Conservation (phyloP, 2,888 invertebrate genomes). For the Molorchus minor region DNA sequence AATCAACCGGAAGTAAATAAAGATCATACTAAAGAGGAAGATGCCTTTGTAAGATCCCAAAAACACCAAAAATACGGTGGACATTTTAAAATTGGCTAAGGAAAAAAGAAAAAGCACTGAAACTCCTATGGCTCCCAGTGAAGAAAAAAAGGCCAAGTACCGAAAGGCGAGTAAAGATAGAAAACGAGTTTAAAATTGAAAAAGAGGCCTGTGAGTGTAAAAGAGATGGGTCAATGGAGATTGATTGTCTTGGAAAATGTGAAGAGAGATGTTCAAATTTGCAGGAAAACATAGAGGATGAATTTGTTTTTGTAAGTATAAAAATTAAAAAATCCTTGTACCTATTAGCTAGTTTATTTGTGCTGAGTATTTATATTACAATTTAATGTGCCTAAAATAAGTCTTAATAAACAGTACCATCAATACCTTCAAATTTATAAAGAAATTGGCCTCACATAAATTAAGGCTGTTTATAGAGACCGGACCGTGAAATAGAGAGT, state of each 20-base stretch:
- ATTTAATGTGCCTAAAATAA: too few species aligned
- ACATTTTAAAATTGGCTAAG: constrained; percentile 48
- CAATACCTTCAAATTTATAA: too few species aligned
- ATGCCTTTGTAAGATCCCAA: constrained; percentile 21
- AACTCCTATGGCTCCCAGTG: constrained; percentile 11
- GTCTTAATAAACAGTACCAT: too few species aligned
- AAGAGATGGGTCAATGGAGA: constrained; percentile 47
- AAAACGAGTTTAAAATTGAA: constrained; percentile 3
- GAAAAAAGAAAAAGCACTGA: constrained; percentile 47
- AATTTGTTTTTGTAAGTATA: constrained; percentile 61
- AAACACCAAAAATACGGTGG: constrained; percentile 41
- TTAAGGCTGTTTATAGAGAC: too few species aligned
- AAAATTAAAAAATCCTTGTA: constrained; percentile 12
- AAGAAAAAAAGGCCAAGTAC: constrained; percentile 38
- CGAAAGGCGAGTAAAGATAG: constrained; percentile 21
- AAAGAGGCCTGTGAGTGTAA: constrained; percentile 18
- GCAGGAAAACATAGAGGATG: constrained; percentile 46
- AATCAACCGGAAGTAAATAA: neutral
- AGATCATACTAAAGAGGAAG: neutral
- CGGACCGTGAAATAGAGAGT: too few species aligned
- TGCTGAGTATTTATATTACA: too few species aligned
- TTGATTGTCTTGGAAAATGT: constrained; percentile 37
- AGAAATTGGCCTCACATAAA: too few species aligned
- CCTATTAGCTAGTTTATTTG: too few species aligned
- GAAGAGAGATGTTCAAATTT: constrained; percentile 34